Evolutionary conservation across 2,888 invertebrate species (phyloP).

Genomic region (Tipula confusa): DNA sequence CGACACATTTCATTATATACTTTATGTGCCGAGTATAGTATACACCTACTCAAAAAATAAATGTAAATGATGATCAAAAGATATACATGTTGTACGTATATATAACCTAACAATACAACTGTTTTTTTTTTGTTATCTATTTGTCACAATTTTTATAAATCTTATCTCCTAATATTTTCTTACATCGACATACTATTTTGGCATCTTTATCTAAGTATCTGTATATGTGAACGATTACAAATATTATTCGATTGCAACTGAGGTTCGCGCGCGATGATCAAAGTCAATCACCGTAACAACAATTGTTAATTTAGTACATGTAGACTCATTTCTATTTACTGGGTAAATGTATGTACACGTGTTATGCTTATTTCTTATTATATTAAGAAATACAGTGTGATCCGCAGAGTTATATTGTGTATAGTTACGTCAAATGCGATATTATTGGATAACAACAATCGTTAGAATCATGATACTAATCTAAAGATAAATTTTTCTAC

Average conservation of each 20-base stretch:
- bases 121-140: not conserved
- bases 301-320: too few relatives aligned
- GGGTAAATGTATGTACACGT: not conserved
- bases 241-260: not conserved
- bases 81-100: not conserved
- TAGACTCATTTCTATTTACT: too few relatives aligned
- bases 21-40: not conserved
- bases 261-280: not conserved
- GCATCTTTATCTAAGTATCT: not conserved
- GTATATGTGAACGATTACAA: not conserved
- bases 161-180: not conserved
- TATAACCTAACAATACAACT: not conserved
- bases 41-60: not conserved
- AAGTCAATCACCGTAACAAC: not conserved
- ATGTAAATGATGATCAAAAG: not conserved
- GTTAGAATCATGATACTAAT: too few relatives aligned
- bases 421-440: too few relatives aligned
- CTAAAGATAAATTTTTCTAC: too few relatives aligned
- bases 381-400: too few relatives aligned
- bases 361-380: not conserved
- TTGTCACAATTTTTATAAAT: not conserved
- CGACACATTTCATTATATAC: not conserved
- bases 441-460: too few relatives aligned
- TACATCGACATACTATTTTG: not conserved
- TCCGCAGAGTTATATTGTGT: too few relatives aligned